These are phyloP conservation scores for Urophycis tenuis DNA, from an alignment of 2,797 vertebrate species.

Conservation along the genomic window DNA sequence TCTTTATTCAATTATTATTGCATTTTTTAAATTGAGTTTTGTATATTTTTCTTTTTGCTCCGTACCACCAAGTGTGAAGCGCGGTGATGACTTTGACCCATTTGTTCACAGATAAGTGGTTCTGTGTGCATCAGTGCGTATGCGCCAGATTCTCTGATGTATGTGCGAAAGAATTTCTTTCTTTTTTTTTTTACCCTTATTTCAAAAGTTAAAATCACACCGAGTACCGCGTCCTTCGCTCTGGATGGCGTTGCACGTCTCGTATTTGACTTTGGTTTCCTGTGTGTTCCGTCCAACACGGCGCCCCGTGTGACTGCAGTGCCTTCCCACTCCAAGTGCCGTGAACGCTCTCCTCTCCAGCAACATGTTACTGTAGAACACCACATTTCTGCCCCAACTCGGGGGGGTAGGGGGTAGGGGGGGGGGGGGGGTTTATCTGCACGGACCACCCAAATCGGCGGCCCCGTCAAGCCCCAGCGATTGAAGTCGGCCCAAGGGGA, in stretches of 20 bases:
- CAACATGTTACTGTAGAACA: slow-evolving; percentile 45
- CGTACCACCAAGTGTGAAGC: neutral
- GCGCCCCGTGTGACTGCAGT: neutral
- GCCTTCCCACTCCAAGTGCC: neutral
- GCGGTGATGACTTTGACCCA: neutral
- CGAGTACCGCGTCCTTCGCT: too few relatives aligned
- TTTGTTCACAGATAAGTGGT: slow-evolving; percentile 41
- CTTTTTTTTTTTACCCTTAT: too few relatives aligned
- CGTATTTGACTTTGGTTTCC: too few relatives aligned
- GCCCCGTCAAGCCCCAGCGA: slow-evolving; percentile 37
- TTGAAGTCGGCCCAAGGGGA: slow-evolving; percentile 53
- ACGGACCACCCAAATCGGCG: slow-evolving; percentile 65
- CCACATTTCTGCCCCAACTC: slow-evolving; percentile 42
- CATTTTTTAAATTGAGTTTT: neutral
- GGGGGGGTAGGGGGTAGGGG: slow-evolving; percentile 41
- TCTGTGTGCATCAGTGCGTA: slow-evolving; percentile 38
- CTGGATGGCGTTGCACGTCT: too few relatives aligned
- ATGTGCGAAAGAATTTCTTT: slow-evolving; percentile 28
- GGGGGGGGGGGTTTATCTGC: slow-evolving; percentile 36
- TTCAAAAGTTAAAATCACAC: too few relatives aligned
- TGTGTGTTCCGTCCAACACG: slow-evolving; percentile 14
- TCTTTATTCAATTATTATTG: too few relatives aligned
- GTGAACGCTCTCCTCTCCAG: slow-evolving; percentile 46
- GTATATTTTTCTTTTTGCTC: neutral
- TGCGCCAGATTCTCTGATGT: too few relatives aligned